A percentile compares a stretch with the other conserved stretches of the same genome.
Evolutionary conservation across 2,888 invertebrate species (phyloP).

Genomic region (Hirtodrosophila duncani): DNA sequence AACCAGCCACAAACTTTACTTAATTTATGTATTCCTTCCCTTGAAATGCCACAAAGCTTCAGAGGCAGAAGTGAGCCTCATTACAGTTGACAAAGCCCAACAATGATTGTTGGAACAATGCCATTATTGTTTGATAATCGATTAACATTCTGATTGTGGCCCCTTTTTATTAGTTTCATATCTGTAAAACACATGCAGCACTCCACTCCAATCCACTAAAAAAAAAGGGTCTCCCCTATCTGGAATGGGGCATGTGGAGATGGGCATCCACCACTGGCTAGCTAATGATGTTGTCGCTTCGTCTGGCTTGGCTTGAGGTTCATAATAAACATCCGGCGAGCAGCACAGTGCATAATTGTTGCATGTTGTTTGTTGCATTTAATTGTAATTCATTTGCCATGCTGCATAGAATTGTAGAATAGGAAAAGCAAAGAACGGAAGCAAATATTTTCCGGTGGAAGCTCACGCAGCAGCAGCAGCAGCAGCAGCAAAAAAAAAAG

Average conservation of each 20-base stretch:
- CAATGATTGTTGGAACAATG: too few relatives aligned
- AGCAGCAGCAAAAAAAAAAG: constrained; percentile 13
- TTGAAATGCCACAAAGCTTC: too few relatives aligned
- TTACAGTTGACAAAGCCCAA: too few relatives aligned
- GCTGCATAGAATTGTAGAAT: constrained; percentile 26
- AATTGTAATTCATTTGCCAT: constrained; percentile 68
- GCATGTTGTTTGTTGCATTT: constrained; percentile 62
- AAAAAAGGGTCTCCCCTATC: too few relatives aligned
- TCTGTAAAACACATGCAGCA: too few relatives aligned
- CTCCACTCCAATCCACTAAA: not conserved
- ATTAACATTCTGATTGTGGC: too few relatives aligned
- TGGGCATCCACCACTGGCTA: constrained; percentile 4
- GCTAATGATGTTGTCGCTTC: constrained; percentile 57
- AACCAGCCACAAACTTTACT: too few relatives aligned
- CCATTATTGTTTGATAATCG: too few relatives aligned
- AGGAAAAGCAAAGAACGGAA: constrained; percentile 55
- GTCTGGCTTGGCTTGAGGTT: constrained; percentile 18
- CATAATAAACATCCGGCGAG: constrained; percentile 59
- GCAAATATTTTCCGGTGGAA: constrained; percentile 70
- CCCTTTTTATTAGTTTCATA: too few relatives aligned
- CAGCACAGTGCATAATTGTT: constrained; percentile 51
- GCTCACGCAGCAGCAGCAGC: constrained; percentile 5
- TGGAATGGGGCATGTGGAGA: not conserved
- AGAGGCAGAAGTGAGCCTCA: too few relatives aligned
- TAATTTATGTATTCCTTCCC: too few relatives aligned